Conservation (phyloP, 2,888 invertebrate species). For the Dastarcus helophoroides region DNA sequence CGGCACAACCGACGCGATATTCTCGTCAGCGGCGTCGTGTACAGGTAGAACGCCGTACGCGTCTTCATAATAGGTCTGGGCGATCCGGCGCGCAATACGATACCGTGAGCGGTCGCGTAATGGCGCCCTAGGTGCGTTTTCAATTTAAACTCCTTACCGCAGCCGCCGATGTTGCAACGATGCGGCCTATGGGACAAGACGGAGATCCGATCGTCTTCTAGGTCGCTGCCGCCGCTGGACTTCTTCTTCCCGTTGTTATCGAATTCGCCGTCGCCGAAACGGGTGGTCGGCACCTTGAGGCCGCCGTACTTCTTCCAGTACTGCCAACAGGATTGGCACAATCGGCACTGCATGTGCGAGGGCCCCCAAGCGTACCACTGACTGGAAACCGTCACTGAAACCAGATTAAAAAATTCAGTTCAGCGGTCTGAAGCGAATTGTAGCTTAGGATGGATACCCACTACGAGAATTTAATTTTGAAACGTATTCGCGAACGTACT, state of each 20-base stretch:
- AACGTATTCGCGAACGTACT: too few relatives aligned
- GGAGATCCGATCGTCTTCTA: constrained; percentile 41
- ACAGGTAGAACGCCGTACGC: constrained; percentile 89
- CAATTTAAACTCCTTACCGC: constrained; percentile 91
- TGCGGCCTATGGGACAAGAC: constrained; percentile 51
- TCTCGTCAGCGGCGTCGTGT: constrained; percentile 82
- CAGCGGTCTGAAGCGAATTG: too few relatives aligned
- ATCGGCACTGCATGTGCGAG: constrained; percentile 79
- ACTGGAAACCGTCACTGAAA: constrained; percentile 56
- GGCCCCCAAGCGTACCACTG: constrained; percentile 99
- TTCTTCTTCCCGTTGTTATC: constrained; percentile 38
- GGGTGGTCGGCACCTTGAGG: constrained; percentile 63
- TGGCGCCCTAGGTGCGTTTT: constrained; percentile 91
- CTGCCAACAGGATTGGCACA: constrained; percentile 90
- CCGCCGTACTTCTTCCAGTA: constrained; percentile 99
- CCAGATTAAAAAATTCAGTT: too few relatives aligned
- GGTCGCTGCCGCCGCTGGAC: constrained; percentile 31
- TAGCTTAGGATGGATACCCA: too few relatives aligned
- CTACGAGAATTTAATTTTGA: too few relatives aligned
- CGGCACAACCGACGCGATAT: constrained; percentile 80
- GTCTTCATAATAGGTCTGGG: constrained; percentile 95
- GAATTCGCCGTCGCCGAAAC: constrained; percentile 38
- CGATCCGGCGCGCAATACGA: constrained; percentile 60
- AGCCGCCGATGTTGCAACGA: constrained; percentile 82
- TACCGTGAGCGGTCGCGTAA: constrained; percentile 84